Evolutionary conservation across 2,113 vertebrate genomes (phyloP), one percentile per base, ranked within the genome.

Genomic region (Ondatra zibethicus): DNA sequence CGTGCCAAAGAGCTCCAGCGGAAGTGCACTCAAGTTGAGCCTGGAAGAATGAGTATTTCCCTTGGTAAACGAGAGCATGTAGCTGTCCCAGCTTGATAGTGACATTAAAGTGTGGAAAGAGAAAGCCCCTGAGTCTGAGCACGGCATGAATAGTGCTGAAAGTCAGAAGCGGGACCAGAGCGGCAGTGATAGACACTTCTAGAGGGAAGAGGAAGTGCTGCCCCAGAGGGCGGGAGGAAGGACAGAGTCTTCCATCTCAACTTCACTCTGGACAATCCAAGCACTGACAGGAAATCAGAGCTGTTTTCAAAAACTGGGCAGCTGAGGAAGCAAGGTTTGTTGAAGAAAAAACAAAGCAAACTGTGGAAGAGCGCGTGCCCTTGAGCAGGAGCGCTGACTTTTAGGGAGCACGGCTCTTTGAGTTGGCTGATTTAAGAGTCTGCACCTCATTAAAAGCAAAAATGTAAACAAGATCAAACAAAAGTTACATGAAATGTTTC

Each of bases 401-500:
- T 45, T 7, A n/a, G 47, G 31, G 27, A 17, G 4, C 29, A 33
- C 6, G 0, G n/a, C n/a, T n/a, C n/a, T n/a, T n/a, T n/a, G 0
- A 95, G 84, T 29, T 80, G 87, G 77, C 73, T 84, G 87, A 90
- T 88, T 96, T 84, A 95, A 96, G 89, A 96, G 95, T 90, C 87
- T 89, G 87, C 70, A 87, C 91, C 82, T 97, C 82, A 68, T 97
- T 97, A 96, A 78, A 96, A 84, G 91, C 25, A 96, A 96, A 93
- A 94, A 91, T 61, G 82, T 97, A 96, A 96, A 88, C 89, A 95
- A 73, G 70, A 92, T 80, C 94, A 95, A 97, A 96, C 50, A 93
- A 89, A 95, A 96, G 95, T 95, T 97, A 87, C 89, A 97, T 97
- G 84, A 96, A 85, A 97, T 97, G 84, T 96, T 97, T 97, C 92